Evolutionary conservation across 2,797 vertebrate genomes (phyloP), one percentile per base, ranked within the genome.

Genomic region (Bradypodion pumilum): DNA sequence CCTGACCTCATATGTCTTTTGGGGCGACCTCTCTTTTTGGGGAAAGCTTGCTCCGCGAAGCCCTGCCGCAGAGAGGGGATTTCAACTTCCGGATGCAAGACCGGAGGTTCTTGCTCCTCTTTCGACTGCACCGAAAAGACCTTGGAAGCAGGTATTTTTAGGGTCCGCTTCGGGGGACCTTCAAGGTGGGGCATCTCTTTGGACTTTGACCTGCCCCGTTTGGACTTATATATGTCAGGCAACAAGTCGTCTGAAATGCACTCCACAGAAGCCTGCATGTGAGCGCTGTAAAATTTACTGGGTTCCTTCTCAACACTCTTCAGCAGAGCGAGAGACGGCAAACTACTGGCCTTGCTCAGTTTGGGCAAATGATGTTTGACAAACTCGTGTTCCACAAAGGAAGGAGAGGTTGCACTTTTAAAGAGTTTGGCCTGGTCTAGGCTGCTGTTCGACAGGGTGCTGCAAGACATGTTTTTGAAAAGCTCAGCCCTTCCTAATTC

Each of bases 121-220:
- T 98, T 99, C 1, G 98, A 95, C 85, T 97, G 96, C 76, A 97
- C 95, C 5, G 98, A 98, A 84, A 97, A 98, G 29, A 98, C 97
- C 95, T 99, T 99, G 0, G 97, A 98, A 15, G 98, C 96, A n/a
- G 95, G 95, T 74, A 98, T 94, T 88, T 99, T 99, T 37, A 97
- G 96, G 40, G 96, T 95, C 88, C 96, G 96, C 82, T 98, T 98
- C 40, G 96, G 97, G 1, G 97, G 97, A 56, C 96, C 97, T 73
- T 99, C 98, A 0, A 99, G 95, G 49, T 97, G 96, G 35, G 98
- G 98, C 98, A 99, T 99, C 84, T 96, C 95, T 90, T 97, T 98
- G 78, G 96, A 94, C 91, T 97, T 98, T 3, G 97, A 97, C 75
- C 98, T 97, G 81, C 97, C 98, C 88, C 98, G 95, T 95, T 97